These are phyloP conservation scores for Leiothrix lutea DNA, from an alignment of 2,113 vertebrate species.

Conservation along the genomic window DNA sequence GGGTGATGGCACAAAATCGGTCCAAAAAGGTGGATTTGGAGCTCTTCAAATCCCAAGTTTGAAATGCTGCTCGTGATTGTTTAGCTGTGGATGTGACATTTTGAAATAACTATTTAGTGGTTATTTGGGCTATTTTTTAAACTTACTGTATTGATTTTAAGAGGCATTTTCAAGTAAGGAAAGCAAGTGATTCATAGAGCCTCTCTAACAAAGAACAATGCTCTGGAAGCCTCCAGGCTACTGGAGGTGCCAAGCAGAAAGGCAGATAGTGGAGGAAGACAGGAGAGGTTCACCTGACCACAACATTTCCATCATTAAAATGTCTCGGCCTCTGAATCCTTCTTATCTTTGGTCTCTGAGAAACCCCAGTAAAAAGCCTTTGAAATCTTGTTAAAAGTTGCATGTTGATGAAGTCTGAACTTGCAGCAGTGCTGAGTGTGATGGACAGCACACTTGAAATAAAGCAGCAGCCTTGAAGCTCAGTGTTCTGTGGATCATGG, in stretches of 20 bases:
- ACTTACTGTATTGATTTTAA: neutral
- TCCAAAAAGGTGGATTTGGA: slow-evolving; percentile 10
- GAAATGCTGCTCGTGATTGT: neutral
- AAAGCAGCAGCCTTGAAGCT: neutral
- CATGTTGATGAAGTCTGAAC: neutral
- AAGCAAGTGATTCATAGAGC: neutral
- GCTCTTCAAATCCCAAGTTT: neutral
- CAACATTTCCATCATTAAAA: neutral
- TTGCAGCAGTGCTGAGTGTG: neutral
- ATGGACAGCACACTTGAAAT: neutral
- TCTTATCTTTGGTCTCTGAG: neutral
- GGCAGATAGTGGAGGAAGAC: neutral
- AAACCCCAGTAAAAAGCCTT: neutral
- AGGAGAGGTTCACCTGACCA: neutral
- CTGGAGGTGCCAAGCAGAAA: neutral
- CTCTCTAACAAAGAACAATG: neutral
- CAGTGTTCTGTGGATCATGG: neutral
- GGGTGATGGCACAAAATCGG: slow-evolving; percentile 14
- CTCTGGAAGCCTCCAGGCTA: neutral
- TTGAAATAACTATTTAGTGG: neutral
- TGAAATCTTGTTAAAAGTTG: neutral
- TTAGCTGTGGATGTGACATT: neutral
- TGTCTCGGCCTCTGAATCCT: neutral
- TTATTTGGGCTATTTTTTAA: neutral
- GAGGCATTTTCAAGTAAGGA: neutral